phyloP scores from a whole-genome alignment of 2,113 vertebrate species.

The Cyprinodon brontotheroides region DNA sequence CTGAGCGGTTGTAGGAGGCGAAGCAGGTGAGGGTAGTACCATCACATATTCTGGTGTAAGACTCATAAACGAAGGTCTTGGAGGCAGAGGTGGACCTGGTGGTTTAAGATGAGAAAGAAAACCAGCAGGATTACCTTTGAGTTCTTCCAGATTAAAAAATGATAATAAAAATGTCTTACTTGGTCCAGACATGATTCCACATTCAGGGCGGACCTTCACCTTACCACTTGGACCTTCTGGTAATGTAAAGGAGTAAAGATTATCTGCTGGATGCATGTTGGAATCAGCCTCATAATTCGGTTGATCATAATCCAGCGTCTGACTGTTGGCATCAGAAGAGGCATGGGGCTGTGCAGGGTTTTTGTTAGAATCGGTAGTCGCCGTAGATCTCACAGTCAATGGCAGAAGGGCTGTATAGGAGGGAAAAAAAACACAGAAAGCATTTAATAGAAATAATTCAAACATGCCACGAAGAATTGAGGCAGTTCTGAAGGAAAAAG shows the following conservation, averaged over 20 bases:
- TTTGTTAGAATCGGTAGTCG: not conserved
- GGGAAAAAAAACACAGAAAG: not conserved
- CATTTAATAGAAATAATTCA: constrained; percentile 7
- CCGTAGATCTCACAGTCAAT: constrained; percentile 49
- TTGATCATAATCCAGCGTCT: constrained; percentile 30
- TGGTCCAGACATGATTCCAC: not conserved
- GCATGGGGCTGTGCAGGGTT: not conserved
- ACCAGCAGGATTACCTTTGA: not conserved
- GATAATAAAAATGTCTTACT: constrained; percentile 26
- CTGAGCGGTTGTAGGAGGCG: constrained; percentile 8
- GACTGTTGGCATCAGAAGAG: constrained; percentile 1
- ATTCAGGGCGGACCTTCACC: constrained; percentile 12
- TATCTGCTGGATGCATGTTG: constrained; percentile 24
- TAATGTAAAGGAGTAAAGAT: constrained; percentile 22
- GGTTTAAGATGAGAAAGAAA: not conserved
- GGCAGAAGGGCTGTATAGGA: constrained; percentile 65
- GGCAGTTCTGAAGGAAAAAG: no score
- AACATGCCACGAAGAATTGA: not conserved
- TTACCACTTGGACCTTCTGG: constrained; percentile 40
- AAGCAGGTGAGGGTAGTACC: constrained; percentile 32
- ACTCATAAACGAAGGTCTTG: constrained; percentile 58
- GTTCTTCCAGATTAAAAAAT: not conserved
- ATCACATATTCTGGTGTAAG: constrained; percentile 60
- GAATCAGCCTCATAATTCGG: constrained; percentile 23
- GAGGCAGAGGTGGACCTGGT: constrained; percentile 53